Percentiles rank a stretch among this genome's conserved stretches.
These are phyloP conservation scores for Ischnus inquisitorius DNA, from an alignment of 2,888 invertebrate genomes.

Conservation along the genomic window DNA sequence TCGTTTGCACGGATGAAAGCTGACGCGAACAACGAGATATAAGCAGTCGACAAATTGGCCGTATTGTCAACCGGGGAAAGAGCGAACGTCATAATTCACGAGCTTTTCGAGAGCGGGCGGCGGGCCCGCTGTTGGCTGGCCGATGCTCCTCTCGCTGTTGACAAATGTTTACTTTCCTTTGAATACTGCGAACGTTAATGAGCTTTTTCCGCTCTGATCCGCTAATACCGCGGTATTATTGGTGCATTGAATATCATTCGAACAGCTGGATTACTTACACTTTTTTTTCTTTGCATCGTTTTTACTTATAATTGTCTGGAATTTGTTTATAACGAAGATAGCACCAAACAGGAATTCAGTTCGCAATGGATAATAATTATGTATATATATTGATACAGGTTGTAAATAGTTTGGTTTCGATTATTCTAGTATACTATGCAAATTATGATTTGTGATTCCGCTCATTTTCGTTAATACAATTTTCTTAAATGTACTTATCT, in stretches of 20 bases:
- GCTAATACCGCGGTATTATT: slow-evolving; percentile 34
- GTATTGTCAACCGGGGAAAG: slow-evolving; percentile 47
- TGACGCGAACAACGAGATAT: slow-evolving; percentile 37
- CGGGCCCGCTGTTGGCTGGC: not conserved
- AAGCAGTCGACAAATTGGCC: slow-evolving; percentile 65
- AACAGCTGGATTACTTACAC: not conserved
- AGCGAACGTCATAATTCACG: slow-evolving; percentile 57
- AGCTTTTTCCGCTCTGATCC: slow-evolving; percentile 61
- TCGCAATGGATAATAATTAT: too few species aligned
- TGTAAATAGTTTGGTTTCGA: too few species aligned
- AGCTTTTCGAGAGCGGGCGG: slow-evolving; percentile 9
- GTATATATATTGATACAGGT: too few species aligned
- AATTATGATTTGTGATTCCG: too few species aligned
- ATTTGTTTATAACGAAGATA: too few species aligned
- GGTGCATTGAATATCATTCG: not conserved
- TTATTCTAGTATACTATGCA: too few species aligned
- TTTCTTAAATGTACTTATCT: too few species aligned
- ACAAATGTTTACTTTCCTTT: slow-evolving; percentile 66
- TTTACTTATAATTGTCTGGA: slow-evolving; percentile 20
- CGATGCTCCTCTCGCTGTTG: slow-evolving; percentile 45
- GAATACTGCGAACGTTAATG: slow-evolving; percentile 48
- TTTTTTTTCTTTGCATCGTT: not conserved
- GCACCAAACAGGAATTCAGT: too few species aligned
- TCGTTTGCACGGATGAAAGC: slow-evolving; percentile 7
- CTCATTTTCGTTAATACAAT: too few species aligned